A percentile compares a stretch with the other conserved stretches of the same genome.
phyloP scores from a whole-genome alignment of 2,113 vertebrate species.

The Chaetodon auriga region DNA sequence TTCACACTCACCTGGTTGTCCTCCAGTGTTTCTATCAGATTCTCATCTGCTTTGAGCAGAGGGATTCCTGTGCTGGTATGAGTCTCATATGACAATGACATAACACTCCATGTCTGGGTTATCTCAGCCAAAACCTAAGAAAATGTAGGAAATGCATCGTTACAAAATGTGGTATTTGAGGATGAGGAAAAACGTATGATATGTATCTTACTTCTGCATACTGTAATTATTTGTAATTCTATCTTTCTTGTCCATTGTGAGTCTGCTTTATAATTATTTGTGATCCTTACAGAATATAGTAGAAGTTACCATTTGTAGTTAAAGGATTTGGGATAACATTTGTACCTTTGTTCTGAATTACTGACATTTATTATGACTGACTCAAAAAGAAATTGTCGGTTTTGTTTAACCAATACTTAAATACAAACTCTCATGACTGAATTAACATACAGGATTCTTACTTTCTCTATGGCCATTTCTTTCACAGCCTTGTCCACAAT shows the following conservation, averaged over 20 bases:
- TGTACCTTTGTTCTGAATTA: neutral
- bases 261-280: neutral
- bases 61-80: slow-evolving; percentile 74
- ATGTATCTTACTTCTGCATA: neutral
- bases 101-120: slow-evolving; percentile 81
- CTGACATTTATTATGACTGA: neutral
- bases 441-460: slow-evolving; percentile 17
- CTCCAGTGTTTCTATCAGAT: slow-evolving; percentile 86
- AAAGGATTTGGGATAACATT: neutral
- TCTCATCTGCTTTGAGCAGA: slow-evolving; percentile 86
- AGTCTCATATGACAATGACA: slow-evolving; percentile 81
- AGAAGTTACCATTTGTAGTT: neutral
- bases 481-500: slow-evolving; percentile 87
- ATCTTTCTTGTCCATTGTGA: neutral
- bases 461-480: slow-evolving; percentile 86
- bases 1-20: slow-evolving; percentile 80
- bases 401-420: neutral
- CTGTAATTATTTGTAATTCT: neutral
- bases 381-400: neutral
- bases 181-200: neutral
- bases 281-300: neutral
- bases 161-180: neutral
- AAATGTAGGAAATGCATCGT: neutral
- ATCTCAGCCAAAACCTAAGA: slow-evolving; percentile 83
- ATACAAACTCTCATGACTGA: too few species aligned